phyloP scores from a whole-genome alignment of 2,888 invertebrate genomes.

The Prenolepis imparis region DNA sequence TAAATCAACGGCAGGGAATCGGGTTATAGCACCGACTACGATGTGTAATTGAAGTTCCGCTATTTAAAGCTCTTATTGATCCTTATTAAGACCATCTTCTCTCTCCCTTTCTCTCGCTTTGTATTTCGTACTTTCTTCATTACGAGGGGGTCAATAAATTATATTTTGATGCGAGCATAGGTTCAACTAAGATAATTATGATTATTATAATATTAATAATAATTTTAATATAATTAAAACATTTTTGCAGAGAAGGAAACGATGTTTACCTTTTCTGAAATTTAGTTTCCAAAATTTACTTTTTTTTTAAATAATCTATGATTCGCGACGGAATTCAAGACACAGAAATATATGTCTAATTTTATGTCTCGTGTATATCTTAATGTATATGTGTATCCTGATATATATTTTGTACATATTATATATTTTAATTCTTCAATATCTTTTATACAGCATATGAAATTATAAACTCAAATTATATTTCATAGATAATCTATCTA shows the following conservation, averaged over 20 bases:
- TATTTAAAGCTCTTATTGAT: conserved; percentile 27
- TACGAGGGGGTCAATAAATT: neutral
- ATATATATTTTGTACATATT: neutral
- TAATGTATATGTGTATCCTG: neutral
- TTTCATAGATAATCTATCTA: neutral
- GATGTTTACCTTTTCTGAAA: neutral
- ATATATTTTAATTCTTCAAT: neutral
- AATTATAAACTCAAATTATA: neutral
- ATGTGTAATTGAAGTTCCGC: conserved; percentile 66
- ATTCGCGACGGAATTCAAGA: neutral
- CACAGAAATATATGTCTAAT: neutral
- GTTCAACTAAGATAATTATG: neutral
- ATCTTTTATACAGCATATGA: neutral
- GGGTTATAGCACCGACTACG: conserved; percentile 63
- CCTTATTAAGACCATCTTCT: neutral
- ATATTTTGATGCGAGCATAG: conserved; percentile 1
- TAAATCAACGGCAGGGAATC: conserved; percentile 54
- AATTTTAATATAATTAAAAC: neutral
- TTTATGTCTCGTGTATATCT: neutral
- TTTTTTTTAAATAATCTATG: neutral
- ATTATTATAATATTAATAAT: neutral
- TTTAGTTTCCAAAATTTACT: neutral
- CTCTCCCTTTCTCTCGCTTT: neutral
- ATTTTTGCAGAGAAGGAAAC: neutral
- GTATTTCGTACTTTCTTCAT: neutral